Evolutionary conservation across 2,113 vertebrate genomes (phyloP).

Genomic region (Vidua chalybeata): DNA sequence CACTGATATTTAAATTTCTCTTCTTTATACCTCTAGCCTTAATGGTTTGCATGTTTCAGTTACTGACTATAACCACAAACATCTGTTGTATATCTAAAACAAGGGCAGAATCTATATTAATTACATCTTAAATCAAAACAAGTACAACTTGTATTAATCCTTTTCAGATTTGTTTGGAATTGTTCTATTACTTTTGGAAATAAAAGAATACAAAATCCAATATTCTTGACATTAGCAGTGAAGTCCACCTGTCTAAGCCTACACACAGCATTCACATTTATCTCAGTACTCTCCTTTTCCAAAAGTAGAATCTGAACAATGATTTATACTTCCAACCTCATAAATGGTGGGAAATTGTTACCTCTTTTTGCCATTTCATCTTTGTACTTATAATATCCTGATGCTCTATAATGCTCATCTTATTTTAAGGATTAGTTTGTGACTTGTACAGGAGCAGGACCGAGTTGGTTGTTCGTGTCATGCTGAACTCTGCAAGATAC

Average conservation of each 20-base stretch:
- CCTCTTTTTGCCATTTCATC: background rate
- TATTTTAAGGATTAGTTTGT: background rate
- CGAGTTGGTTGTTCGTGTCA: fast-evolving
- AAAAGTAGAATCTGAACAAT: background rate
- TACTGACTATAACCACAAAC: slow-evolving; percentile 28
- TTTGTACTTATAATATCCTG: background rate
- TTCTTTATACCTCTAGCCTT: background rate
- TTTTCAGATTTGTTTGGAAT: background rate
- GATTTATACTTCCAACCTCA: background rate
- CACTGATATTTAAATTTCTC: background rate
- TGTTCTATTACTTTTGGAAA: background rate
- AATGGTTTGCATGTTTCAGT: background rate
- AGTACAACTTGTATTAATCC: background rate
- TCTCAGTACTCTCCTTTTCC: background rate
- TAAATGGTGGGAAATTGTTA: background rate
- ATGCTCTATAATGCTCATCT: background rate
- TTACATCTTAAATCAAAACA: background rate
- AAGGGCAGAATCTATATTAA: background rate
- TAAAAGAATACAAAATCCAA: background rate
- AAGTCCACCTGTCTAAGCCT: background rate
- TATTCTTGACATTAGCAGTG: background rate
- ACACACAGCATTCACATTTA: background rate
- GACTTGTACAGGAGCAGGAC: background rate
- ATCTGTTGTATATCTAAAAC: slow-evolving; percentile 24
- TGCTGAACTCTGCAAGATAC: background rate